Evolutionary conservation across 1,140 invertebrate genomes (phyloP).

Genomic region (Brachionus manjavacas): DNA sequence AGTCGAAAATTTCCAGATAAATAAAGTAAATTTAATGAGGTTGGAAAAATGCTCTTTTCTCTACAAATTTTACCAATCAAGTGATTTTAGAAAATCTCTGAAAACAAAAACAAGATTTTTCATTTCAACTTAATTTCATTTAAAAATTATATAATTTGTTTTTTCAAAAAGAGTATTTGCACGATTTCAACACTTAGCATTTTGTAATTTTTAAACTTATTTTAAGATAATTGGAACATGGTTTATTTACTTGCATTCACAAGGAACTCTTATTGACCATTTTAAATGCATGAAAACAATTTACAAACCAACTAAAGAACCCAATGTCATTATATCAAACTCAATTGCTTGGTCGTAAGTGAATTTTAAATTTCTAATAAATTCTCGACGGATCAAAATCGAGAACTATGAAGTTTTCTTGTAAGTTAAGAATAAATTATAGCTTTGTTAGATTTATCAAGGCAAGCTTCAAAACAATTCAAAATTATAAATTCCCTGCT

Average conservation of each 20-base stretch:
- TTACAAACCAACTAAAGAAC: neutral
- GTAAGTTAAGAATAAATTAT: too few relatives aligned
- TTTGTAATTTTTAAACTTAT: neutral
- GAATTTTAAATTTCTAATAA: too few relatives aligned
- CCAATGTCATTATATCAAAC: neutral
- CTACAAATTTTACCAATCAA: too few relatives aligned
- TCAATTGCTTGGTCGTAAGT: conserved; percentile 33
- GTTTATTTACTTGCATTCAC: conserved; percentile 16
- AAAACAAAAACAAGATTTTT: conserved; percentile 24
- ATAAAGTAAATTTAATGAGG: neutral
- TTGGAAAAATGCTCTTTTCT: conserved; percentile 9
- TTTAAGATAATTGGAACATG: conserved; percentile 11
- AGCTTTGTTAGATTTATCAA: too few relatives aligned
- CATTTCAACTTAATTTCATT: neutral
- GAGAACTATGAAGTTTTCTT: too few relatives aligned
- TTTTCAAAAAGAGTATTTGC: neutral
- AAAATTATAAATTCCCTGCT: too few relatives aligned
- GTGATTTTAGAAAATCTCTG: too few relatives aligned
- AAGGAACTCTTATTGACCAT: neutral
- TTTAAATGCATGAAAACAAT: conserved; percentile 35
- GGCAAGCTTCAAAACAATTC: too few relatives aligned
- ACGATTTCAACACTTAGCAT: neutral
- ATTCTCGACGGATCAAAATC: too few relatives aligned
- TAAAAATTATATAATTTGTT: neutral
- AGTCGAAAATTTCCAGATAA: neutral